phyloP scores from a whole-genome alignment of 37 sponge, comb jelly and placozoan species.

The Ephydatia muelleri region DNA sequence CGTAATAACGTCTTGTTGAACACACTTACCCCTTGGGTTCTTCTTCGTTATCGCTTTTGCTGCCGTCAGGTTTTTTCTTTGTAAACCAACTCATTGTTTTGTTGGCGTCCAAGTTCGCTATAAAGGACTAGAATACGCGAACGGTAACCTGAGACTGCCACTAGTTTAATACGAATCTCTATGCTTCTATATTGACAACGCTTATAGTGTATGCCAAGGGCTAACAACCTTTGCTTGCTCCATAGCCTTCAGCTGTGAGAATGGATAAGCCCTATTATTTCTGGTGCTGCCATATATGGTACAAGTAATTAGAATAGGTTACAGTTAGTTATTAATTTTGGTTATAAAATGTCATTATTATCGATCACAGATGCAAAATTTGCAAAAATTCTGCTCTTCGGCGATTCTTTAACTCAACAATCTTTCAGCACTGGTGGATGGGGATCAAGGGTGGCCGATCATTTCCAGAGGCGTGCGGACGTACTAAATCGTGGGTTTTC shows the following conservation, averaged over 20 bases:
- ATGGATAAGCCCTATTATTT: background rate
- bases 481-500: slow-evolving; percentile 57
- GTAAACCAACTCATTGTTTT: slow-evolving; percentile 1
- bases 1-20: background rate
- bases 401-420: slow-evolving; percentile 56
- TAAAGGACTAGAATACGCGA: background rate
- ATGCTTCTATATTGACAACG: background rate
- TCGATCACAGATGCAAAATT: background rate
- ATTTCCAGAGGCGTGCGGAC: slow-evolving; percentile 42
- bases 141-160: background rate
- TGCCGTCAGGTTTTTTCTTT: background rate
- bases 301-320: background rate
- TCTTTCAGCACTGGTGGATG: slow-evolving; percentile 45
- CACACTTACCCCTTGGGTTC: background rate
- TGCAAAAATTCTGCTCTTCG: slow-evolving; percentile 24
- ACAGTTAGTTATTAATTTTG: background rate
- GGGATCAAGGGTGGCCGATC: slow-evolving; percentile 44
- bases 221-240: background rate
- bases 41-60: background rate
- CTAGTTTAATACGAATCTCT: background rate
- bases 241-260: background rate
- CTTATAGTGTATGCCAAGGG: background rate
- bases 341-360: background rate
- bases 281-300: background rate
- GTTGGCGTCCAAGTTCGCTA: background rate